Percentiles rank a stretch among this genome's conserved stretches.
Conservation (phyloP, 2,888 invertebrate genomes). For the Ormyrus rosae region DNA sequence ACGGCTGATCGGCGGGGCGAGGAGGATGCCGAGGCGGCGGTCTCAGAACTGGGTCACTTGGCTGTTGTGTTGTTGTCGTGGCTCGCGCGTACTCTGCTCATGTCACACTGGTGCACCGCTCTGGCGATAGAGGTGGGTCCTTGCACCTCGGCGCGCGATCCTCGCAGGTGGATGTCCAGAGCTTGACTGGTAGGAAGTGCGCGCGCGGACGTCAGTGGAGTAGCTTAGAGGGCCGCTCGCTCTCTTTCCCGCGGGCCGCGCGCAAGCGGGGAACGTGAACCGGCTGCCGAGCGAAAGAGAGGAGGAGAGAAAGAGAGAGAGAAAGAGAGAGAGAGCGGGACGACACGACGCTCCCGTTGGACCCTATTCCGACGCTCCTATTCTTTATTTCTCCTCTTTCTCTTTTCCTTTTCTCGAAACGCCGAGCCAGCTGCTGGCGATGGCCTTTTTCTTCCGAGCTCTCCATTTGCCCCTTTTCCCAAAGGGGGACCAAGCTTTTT, state of each 20-base stretch:
- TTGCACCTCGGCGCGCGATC: slow-evolving; percentile 70
- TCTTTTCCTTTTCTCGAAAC: slow-evolving; percentile 25
- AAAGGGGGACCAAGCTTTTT: too few species aligned
- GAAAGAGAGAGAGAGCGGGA: slow-evolving; percentile 2
- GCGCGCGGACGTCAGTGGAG: slow-evolving; percentile 11
- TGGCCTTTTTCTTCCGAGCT: too few species aligned
- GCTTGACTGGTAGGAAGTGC: slow-evolving; percentile 70
- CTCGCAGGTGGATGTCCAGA: slow-evolving; percentile 75
- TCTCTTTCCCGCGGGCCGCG: slow-evolving; percentile 6
- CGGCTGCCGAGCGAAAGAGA: slow-evolving; percentile 13
- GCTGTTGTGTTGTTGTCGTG: slow-evolving; percentile 48
- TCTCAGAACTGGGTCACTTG: slow-evolving; percentile 58
- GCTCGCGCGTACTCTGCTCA: slow-evolving; percentile 65
- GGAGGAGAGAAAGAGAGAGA: slow-evolving; percentile 26
- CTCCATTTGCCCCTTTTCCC: too few species aligned
- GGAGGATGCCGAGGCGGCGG: not conserved
- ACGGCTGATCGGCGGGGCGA: not conserved
- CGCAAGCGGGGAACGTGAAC: slow-evolving; percentile 6
- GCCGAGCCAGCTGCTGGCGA: not conserved
- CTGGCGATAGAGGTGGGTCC: slow-evolving; percentile 62
- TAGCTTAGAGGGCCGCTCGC: slow-evolving; percentile 30
- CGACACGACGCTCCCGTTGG: slow-evolving; percentile 18
- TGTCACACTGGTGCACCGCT: slow-evolving; percentile 72
- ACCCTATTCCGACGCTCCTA: slow-evolving; percentile 19
- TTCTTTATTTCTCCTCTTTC: slow-evolving; percentile 13